A percentile compares a stretch with the other conserved stretches of the same genome.
These are phyloP conservation scores for Pollenia labialis DNA, from an alignment of 2,888 invertebrate species.

Conservation along the genomic window DNA sequence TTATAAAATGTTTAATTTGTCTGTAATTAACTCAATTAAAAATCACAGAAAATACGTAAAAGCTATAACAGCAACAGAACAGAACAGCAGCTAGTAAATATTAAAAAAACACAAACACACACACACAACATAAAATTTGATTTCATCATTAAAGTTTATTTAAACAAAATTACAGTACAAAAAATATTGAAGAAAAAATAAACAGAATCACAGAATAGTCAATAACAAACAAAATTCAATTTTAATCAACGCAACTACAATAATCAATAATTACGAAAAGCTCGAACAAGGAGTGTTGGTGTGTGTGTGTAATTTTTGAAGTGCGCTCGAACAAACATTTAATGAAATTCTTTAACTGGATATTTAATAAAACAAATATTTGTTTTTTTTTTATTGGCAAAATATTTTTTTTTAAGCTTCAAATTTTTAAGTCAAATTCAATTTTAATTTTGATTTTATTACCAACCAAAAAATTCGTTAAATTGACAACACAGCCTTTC, in stretches of 20 bases:
- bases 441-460: conserved; percentile 58
- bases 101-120: not conserved
- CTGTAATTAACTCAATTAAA: conserved; percentile 73
- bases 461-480: conserved; percentile 33
- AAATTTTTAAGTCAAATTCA: conserved; percentile 15
- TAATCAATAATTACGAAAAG: conserved; percentile 42
- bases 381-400: not conserved
- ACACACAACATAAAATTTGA: conserved; percentile 19
- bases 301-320: not conserved
- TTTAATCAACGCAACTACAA: conserved; percentile 46
- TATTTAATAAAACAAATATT: conserved; percentile 10
- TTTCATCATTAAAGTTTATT: conserved; percentile 63
- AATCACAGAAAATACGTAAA: conserved; percentile 65
- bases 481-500: conserved; percentile 57
- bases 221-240: conserved; percentile 49
- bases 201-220: conserved; percentile 41
- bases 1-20: conserved; percentile 72
- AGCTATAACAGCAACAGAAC: conserved; percentile 13
- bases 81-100: conserved; percentile 7
- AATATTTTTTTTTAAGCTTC: not conserved
- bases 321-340: not conserved
- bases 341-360: conserved; percentile 15
- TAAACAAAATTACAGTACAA: conserved; percentile 43
- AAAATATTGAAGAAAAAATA: not conserved
- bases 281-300: not conserved